Base-by-base conservation (phyloP, 1,140 invertebrate genomes). In the Brachionus rubens region DNA sequence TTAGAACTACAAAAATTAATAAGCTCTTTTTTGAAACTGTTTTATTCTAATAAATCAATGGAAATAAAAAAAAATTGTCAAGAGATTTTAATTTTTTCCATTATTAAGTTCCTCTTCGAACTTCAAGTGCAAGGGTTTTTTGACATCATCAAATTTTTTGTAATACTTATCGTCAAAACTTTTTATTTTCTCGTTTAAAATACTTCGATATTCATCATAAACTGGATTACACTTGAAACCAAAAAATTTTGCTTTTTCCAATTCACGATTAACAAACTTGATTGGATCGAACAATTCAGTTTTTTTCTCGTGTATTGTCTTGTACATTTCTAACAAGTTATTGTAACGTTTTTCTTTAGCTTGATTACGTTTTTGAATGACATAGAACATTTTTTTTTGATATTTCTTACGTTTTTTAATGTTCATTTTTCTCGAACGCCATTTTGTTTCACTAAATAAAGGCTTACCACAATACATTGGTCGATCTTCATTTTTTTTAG, bases 231-330 rank as follows among this genome's bases (percentile, higher is more conserved):
- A 40, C 26, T 56, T 76, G 46, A 16, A 76, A 6, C 72, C 72
- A 36, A 56, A 54, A 47, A 76, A 76, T 30, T 76, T 76, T 14
- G 72, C 72, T 52, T 76, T 76, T 56, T 76, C 72, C 40, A 76
- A 46, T 47, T 76, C 72, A 16, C 72, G 72, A 46, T 76, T 48
- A 1, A 76, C 33, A 28, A 54, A 56, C 19, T 19, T 52, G 10
- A 41, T 21, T 14, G 72, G 72, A 76, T 76, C 72, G 26, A 76
- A 76, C 21, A 47, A 6, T 40, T 76, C 36, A 24, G 40, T 19
- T 26, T 48, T 56, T 76, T 76, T 76, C 16, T 56, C 48, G 12
- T 56, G 40, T n/a, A 76, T 76, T 30, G 48, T 36, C n/a, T 47
- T 41, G 19, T 56, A 43, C 30, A 76, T 19, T 16, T 76, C 46